Evolutionary conservation across 2,888 invertebrate species (phyloP), one percentile per base, ranked within the genome.

Genomic region (Lepidocyrtoides sp.): DNA sequence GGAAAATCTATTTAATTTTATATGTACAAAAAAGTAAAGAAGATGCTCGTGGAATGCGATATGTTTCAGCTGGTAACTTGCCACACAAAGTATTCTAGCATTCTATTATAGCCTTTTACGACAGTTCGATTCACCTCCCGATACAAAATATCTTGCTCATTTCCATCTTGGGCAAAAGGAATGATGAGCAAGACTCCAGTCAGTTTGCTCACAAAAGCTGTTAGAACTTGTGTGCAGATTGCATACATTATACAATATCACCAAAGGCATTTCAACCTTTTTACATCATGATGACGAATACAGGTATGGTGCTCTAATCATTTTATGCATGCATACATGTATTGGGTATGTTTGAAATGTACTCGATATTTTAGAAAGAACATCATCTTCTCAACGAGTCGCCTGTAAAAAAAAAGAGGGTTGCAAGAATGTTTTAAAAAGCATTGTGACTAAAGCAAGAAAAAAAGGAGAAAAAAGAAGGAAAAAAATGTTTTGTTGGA

Each of bases 91-190:
- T 12, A 57, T 17, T 57, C 36, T 75, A 20, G 44, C 41, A 83
- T 48, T n/a, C n/a, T n/a, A n/a, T n/a, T 41, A 63, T 36, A 83
- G n/a, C 84, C 48, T 32, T 48, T 69, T 66, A 84, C 23, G 48
- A 69, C 60, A 82, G 63, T 44, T 82, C 63, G 63, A 60, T 82
- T 63, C 63, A 82, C 44, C 63, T 23, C 41, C 63, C 82, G 82
- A 63, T 82, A 69, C 57, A 75, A 75, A 72, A 57, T 23, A 41
- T 89, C 89, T 90, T 79, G 84, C 89, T 90, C 84, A 60, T 90
- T 85, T 84, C 90, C 84, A 57, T 90, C 85, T 90, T 79, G 66
- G 90, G 90, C 54, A 90, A 85, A 81, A 69, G 84, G 66, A 85
- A 85, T 85, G 84, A 75, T 75, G 85, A 75, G 85, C 26, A 36